Evolutionary conservation across 2,113 vertebrate genomes (phyloP), one percentile per base, ranked within the genome.

Genomic region (Martes martes): DNA sequence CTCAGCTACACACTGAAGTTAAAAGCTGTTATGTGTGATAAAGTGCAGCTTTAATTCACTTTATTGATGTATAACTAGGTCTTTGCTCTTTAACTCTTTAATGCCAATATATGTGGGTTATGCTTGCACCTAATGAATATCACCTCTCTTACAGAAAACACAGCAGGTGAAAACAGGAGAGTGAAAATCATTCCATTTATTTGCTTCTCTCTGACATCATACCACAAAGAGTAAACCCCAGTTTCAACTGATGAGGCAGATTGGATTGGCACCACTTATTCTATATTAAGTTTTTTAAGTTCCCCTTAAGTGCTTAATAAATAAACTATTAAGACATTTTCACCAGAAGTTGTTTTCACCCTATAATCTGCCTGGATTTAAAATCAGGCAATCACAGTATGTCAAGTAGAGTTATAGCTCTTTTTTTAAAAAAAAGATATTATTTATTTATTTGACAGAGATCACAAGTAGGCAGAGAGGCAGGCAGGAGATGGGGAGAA

Each of bases 261-360:
- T 21, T 50, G 8, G 80, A 84, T 2, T 61, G 33, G 55, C 15
- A 23, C 39, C 31, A 61, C 3, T 18, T 24, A 23, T 82, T 79
- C 45, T 90, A 90, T 73, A 52, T 79, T 39, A 71, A 18, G 15
- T 81, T 95, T 95, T 93, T 33, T 15, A 67, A 89, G 14, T 80
- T 96, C 36, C 26, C 4, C 10, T 6, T 88, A 94, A 84, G 73
- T 73, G 52, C 73, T 92, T 91, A 93, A 93, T 93, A 97, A 96
- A 91, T 76, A 95, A 92, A 82, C 52, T 57, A 57, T 55, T 67
- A 63, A 93, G 76, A 83, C 15, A 86, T 80, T 95, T 39, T 13
- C 39, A 91, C 42, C 33, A 61, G 65, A 91, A 61, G 65, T 31
- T 97, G 82, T 81, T 95, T 95, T 89, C 45, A 33, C 74, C 55